A percentile compares a stretch with the other conserved stretches of the same genome.
These are phyloP conservation scores for Nixonia krombeini DNA, from an alignment of 1,140 invertebrate genomes.

Conservation along the genomic window DNA sequence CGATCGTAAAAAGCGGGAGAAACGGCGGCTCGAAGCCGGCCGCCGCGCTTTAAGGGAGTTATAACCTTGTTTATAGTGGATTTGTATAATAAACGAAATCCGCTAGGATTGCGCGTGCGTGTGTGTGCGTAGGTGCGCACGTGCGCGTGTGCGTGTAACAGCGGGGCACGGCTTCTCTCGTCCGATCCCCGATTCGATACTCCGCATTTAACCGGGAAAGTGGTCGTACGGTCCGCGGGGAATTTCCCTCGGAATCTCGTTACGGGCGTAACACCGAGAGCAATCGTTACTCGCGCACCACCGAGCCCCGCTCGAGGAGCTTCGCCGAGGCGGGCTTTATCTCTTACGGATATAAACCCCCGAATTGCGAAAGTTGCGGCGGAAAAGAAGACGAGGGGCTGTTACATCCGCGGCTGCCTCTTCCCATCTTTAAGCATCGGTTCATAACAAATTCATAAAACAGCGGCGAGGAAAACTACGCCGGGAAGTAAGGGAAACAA, in stretches of 20 bases:
- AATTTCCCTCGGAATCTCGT: constrained; percentile 27
- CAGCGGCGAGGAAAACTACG: constrained; percentile 13
- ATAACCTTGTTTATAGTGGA: constrained; percentile 28
- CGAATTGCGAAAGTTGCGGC: constrained; percentile 22
- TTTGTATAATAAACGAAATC: constrained; percentile 21
- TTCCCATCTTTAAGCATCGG: constrained; percentile 24
- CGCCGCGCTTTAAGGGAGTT: constrained; percentile 8
- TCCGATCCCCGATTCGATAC: constrained; percentile 11
- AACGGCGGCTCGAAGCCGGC: constrained; percentile 15
- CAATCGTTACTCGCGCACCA: constrained; percentile 51
- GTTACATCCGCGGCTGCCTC: constrained; percentile 8
- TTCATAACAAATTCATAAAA: constrained; percentile 59
- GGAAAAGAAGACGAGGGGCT: constrained; percentile 4
- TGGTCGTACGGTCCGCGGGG: constrained; percentile 13
- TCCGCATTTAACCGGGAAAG: constrained; percentile 1
- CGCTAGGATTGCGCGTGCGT: not conserved
- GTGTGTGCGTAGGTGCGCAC: too few relatives aligned
- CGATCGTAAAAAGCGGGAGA: constrained; percentile 4
- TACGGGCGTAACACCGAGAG: constrained; percentile 31
- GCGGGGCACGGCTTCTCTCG: too few relatives aligned
- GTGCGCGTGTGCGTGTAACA: too few relatives aligned
- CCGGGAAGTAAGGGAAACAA: constrained; percentile 17
- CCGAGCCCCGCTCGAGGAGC: constrained; percentile 29
- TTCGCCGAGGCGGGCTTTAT: constrained; percentile 29
- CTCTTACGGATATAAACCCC: constrained; percentile 26